Percentiles rank a stretch among this genome's conserved stretches.
These are phyloP conservation scores for Grapholita molesta DNA, from an alignment of 1,140 invertebrate species.

Conservation along the genomic window DNA sequence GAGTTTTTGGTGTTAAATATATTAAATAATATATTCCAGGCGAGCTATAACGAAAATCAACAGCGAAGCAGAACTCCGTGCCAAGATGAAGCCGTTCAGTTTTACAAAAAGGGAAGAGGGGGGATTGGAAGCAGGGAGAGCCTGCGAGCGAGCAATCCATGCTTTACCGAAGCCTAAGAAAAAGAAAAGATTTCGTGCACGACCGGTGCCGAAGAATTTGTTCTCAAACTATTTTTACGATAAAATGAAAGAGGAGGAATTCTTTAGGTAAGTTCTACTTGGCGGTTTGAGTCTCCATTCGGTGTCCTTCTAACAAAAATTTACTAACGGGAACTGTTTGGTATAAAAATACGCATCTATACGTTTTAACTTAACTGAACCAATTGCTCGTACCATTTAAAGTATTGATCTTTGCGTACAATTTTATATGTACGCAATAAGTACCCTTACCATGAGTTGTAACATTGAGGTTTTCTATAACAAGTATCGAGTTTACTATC, in stretches of 20 bases:
- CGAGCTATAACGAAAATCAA: slow-evolving; percentile 77
- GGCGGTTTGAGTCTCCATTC: no score
- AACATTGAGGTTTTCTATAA: no score
- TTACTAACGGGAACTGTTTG: no score
- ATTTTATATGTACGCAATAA: no score
- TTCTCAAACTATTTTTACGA: slow-evolving; percentile 85
- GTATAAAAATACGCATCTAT: no score
- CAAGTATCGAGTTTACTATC: no score
- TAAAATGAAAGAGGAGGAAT: slow-evolving; percentile 84
- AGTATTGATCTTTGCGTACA: no score
- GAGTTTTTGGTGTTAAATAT: no score
- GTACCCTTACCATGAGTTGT: no score
- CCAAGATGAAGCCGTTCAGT: slow-evolving; percentile 82
- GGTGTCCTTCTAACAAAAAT: no score
- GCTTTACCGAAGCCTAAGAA: slow-evolving; percentile 53
- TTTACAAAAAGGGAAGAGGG: slow-evolving; percentile 80
- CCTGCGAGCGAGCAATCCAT: slow-evolving; percentile 61
- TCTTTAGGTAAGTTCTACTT: slow-evolving; percentile 79
- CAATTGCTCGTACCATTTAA: no score
- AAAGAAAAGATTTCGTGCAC: slow-evolving; percentile 80
- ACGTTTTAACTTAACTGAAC: no score
- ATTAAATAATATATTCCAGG: slow-evolving; percentile 49
- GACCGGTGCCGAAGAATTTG: slow-evolving; percentile 83
- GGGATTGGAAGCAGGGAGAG: slow-evolving; percentile 50
- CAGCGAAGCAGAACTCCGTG: slow-evolving; percentile 77